These are phyloP conservation scores for Diabrotica balteata DNA, from an alignment of 2,888 invertebrate species.

Conservation along the genomic window DNA sequence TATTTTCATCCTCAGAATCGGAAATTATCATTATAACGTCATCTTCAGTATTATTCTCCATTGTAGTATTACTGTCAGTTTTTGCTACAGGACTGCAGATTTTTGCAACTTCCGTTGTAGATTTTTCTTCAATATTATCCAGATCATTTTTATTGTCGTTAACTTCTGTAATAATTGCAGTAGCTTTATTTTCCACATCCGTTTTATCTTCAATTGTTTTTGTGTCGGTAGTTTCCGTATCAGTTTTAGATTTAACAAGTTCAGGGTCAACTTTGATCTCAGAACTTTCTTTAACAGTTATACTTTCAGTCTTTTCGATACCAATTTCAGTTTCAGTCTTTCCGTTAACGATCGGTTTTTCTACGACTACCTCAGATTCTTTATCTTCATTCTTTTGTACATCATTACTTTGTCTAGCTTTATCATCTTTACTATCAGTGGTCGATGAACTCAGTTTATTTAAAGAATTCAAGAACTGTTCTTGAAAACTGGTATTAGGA, in stretches of 20 bases:
- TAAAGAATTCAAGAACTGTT: constrained; percentile 41
- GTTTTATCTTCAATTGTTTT: not conserved
- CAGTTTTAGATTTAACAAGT: no score
- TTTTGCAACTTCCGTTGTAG: constrained; percentile 1
- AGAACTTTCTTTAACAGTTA: not conserved
- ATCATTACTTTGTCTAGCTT: not conserved
- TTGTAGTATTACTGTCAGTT: constrained; percentile 29
- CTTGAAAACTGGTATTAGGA: constrained; percentile 38
- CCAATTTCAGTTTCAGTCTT: constrained; percentile 1
- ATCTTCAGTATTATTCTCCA: constrained; percentile 23
- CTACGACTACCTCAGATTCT: not conserved
- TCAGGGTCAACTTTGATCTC: not conserved
- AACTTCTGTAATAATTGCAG: not conserved
- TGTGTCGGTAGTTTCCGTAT: no score
- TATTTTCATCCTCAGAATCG: constrained; percentile 47
- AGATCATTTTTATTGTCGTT: not conserved
- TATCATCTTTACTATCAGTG: constrained; percentile 2
- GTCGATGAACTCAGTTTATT: constrained; percentile 24
- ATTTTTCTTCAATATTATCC: not conserved
- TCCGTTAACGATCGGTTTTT: not conserved
- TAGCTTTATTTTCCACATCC: not conserved
- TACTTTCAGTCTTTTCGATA: not conserved
- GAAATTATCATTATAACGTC: constrained; percentile 45
- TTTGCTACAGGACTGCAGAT: no score
- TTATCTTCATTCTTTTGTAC: constrained; percentile 2